Evolutionary conservation across 1,140 invertebrate species (phyloP).

Genomic region (Zaprionus africanus): DNA sequence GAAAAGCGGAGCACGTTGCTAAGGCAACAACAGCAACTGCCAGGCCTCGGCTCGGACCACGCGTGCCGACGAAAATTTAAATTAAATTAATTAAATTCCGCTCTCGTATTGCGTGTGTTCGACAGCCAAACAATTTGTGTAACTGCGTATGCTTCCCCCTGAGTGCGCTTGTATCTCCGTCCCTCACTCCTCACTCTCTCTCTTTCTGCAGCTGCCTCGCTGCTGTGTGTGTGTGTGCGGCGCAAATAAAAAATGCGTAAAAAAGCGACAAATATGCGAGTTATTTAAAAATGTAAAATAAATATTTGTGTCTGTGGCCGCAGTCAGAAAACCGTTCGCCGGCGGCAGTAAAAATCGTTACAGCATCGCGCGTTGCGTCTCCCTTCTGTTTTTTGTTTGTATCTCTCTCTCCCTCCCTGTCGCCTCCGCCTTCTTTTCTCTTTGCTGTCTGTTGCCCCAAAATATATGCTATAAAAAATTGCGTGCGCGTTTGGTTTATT

Average conservation of each 20-base stretch:
- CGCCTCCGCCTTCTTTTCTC: background rate
- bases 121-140: conserved; percentile 55
- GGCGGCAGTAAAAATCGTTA: conserved; percentile 31
- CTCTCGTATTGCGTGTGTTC: conserved; percentile 17
- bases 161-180: background rate
- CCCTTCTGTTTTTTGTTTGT: conserved; percentile 42
- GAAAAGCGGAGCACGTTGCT: background rate
- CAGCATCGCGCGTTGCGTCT: background rate
- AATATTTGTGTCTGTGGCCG: conserved; percentile 71
- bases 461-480: conserved; percentile 22
- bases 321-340: conserved; percentile 49
- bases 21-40: background rate
- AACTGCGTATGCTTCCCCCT: conserved; percentile 15
- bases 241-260: conserved; percentile 8
- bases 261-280: conserved; percentile 59
- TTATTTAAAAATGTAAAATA: conserved; percentile 79
- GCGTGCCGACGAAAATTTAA: conserved; percentile 42
- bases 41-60: background rate
- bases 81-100: conserved; percentile 80
- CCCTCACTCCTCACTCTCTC: background rate
- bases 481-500: conserved; percentile 56
- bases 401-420: background rate
- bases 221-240: background rate
- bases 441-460: background rate
- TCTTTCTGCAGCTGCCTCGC: background rate